Evolutionary conservation across 2,797 vertebrate genomes (phyloP).

Genomic region (Lates japonicus): DNA sequence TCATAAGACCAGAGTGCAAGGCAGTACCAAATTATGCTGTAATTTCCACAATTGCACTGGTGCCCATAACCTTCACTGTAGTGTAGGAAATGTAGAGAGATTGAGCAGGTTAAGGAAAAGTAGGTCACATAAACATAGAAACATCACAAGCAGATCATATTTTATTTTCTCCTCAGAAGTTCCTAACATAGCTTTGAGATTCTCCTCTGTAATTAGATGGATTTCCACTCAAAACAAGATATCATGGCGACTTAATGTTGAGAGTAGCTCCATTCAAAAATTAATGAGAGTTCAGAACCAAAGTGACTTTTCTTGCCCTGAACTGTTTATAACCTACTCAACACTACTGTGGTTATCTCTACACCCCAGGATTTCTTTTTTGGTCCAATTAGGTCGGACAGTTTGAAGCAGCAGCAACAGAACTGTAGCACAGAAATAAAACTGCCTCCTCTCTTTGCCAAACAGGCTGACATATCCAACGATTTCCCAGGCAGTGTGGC

Average conservation of each 20-base stretch:
- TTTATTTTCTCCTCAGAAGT: not conserved
- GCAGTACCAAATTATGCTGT: not conserved
- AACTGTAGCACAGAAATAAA: conserved; percentile 37
- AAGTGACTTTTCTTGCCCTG: conserved; percentile 27
- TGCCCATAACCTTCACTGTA: conserved; percentile 3
- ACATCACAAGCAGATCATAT: not conserved
- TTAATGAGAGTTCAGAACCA: conserved; percentile 22
- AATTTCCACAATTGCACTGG: conserved; percentile 20
- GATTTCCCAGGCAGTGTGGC: conserved; percentile 37
- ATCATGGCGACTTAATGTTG: conserved; percentile 13
- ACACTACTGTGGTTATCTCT: conserved; percentile 23
- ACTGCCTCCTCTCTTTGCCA: conserved; percentile 26
- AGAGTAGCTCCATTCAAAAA: conserved; percentile 17
- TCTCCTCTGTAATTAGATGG: conserved; percentile 6
- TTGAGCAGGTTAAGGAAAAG: conserved; percentile 28
- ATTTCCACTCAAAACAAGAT: conserved; percentile 23
- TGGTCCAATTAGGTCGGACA: conserved; percentile 59
- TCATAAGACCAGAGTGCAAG: conserved; percentile 8
- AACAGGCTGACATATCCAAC: conserved; percentile 39
- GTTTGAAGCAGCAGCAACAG: conserved; percentile 46
- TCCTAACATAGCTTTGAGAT: conserved; percentile 23
- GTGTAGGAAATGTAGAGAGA: conserved; percentile 17
- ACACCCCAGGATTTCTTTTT: conserved; percentile 46
- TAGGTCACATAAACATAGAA: conserved; percentile 31
- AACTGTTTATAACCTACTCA: conserved; percentile 31